A percentile compares a stretch with the other conserved stretches of the same genome.
These are phyloP conservation scores for Eupithecia dodoneata DNA, from an alignment of 2,888 invertebrate genomes.

Conservation along the genomic window DNA sequence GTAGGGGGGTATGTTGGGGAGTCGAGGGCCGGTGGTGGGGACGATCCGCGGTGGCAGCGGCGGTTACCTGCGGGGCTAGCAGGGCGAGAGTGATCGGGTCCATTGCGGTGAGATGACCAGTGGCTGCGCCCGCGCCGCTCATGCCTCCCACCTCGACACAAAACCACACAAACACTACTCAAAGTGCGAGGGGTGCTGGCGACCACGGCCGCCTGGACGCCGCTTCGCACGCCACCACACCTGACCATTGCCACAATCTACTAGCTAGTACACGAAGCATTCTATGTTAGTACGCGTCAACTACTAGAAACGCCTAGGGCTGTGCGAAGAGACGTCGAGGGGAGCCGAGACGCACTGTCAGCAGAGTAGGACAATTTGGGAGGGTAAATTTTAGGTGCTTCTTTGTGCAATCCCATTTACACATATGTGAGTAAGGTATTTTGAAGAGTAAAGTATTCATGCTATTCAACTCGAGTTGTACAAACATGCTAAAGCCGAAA, in stretches of 20 bases:
- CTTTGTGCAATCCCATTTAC: slow-evolving; percentile 73
- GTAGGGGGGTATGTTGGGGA: slow-evolving; percentile 38
- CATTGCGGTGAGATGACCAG: slow-evolving; percentile 83
- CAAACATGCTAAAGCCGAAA: slow-evolving; percentile 80
- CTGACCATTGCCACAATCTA: slow-evolving; percentile 39
- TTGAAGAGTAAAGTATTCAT: slow-evolving; percentile 71
- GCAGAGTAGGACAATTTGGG: slow-evolving; percentile 72
- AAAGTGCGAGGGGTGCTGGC: slow-evolving; percentile 72
- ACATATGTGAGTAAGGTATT: slow-evolving; percentile 63
- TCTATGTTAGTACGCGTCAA: slow-evolving; percentile 44
- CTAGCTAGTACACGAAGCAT: slow-evolving; percentile 40
- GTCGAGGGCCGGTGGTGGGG: slow-evolving; percentile 61
- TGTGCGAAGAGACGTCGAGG: slow-evolving; percentile 73
- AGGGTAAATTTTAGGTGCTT: slow-evolving; percentile 69
- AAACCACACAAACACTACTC: slow-evolving; percentile 84
- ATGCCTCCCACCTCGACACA: slow-evolving; percentile 86
- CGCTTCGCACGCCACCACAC: slow-evolving; percentile 60
- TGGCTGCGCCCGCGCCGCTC: slow-evolving; percentile 82
- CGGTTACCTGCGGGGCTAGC: slow-evolving; percentile 82
- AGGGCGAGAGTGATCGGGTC: slow-evolving; percentile 83
- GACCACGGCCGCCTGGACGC: slow-evolving; percentile 57
- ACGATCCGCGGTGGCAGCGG: slow-evolving; percentile 53
- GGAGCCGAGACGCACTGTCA: slow-evolving; percentile 69
- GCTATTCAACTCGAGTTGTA: slow-evolving; percentile 75
- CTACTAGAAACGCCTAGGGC: slow-evolving; percentile 55